Conservation (phyloP, 2,113 vertebrate genomes). For the Collichthys lucidus region DNA sequence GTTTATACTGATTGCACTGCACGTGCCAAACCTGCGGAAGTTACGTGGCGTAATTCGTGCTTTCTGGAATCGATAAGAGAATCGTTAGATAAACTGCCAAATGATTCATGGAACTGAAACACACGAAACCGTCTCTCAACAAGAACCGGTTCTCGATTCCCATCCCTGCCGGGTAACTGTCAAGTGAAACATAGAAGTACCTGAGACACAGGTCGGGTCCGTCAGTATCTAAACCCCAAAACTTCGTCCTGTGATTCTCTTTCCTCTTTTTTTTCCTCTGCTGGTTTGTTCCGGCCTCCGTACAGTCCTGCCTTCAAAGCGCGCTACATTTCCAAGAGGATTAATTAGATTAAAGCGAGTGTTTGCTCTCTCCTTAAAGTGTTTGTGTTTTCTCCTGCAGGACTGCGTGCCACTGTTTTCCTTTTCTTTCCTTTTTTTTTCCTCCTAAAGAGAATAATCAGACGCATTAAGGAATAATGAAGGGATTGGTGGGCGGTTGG, state of each 20-base stretch:
- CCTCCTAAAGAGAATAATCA: slow-evolving; percentile 37
- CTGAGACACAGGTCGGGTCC: no score
- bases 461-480: slow-evolving; percentile 55
- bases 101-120: no score
- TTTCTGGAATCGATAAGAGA: no score
- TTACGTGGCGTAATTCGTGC: no score
- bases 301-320: slow-evolving; percentile 18
- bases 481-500: slow-evolving; percentile 32
- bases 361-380: slow-evolving; percentile 46
- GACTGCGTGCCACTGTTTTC: slow-evolving; percentile 10
- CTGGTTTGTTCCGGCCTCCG: slow-evolving; percentile 22
- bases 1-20: no score
- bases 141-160: no score
- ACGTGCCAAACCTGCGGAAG: no score
- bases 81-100: no score
- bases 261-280: background rate
- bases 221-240: background rate
- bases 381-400: slow-evolving; percentile 55
- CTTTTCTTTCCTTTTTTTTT: background rate
- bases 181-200: no score
- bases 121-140: no score
- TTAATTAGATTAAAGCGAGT: slow-evolving; percentile 63
- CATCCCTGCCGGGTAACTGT: no score
- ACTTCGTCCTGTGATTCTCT: background rate
- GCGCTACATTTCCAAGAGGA: slow-evolving; percentile 54